These are phyloP conservation scores for Eubasilissa splendida DNA, from an alignment of 2,888 invertebrate genomes.

Conservation along the genomic window DNA sequence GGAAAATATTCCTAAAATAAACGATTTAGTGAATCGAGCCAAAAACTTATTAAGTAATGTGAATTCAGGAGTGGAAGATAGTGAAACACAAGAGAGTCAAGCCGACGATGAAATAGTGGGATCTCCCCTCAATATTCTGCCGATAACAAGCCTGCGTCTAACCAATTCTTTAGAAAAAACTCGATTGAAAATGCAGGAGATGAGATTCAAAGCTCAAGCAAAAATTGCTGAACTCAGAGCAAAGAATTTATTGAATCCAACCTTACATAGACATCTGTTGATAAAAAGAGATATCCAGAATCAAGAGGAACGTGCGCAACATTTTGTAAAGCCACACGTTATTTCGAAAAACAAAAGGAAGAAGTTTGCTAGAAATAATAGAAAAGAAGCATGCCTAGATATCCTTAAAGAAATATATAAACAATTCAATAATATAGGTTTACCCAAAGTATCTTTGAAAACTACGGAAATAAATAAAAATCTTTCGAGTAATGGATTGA, in stretches of 20 bases:
- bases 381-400: background rate
- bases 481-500: background rate
- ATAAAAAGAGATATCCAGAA: slow-evolving; percentile 20
- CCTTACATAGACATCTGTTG: slow-evolving; percentile 16
- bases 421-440: no score
- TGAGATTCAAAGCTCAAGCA: slow-evolving; percentile 52
- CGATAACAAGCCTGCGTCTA: slow-evolving; percentile 2
- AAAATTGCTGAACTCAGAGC: slow-evolving; percentile 53
- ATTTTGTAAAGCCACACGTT: background rate
- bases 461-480: background rate
- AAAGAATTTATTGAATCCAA: slow-evolving; percentile 1
- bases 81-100: slow-evolving; percentile 23
- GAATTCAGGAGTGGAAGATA: slow-evolving; percentile 25
- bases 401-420: no score
- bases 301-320: background rate
- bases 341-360: slow-evolving; percentile 15
- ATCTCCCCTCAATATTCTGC: slow-evolving; percentile 4
- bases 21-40: slow-evolving; percentile 59
- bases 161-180: slow-evolving; percentile 35
- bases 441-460: background rate
- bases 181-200: slow-evolving; percentile 50
- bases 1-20: slow-evolving; percentile 51
- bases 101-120: background rate
- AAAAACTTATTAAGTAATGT: slow-evolving; percentile 61
- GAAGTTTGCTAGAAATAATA: slow-evolving; percentile 5